Conservation (phyloP, 1,140 invertebrate species). For the Bombyx mandarina region DNA sequence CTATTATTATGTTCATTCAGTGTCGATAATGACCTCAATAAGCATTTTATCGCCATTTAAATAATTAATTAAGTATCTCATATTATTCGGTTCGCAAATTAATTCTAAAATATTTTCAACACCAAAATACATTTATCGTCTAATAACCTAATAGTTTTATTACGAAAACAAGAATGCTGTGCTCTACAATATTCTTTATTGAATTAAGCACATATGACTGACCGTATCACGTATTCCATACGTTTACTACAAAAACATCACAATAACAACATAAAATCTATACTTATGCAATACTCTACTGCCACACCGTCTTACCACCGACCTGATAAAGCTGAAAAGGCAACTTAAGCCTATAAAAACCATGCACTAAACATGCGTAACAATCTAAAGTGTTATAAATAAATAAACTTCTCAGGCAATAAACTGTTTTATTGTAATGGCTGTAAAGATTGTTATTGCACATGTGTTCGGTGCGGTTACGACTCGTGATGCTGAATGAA, state of each 20-base stretch:
- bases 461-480: constrained; percentile 53
- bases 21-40: no score
- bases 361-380: constrained; percentile 61
- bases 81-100: no score
- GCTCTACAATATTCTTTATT: no score
- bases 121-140: no score
- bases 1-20: no score
- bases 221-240: constrained; percentile 60
- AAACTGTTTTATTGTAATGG: constrained; percentile 60
- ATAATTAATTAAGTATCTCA: no score
- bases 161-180: no score
- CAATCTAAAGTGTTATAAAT: constrained; percentile 60
- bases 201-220: constrained; percentile 26
- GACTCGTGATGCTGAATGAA: constrained; percentile 59
- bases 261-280: constrained; percentile 68
- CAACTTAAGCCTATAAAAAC: constrained; percentile 69
- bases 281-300: constrained; percentile 69
- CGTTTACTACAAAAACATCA: constrained; percentile 63
- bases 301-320: constrained; percentile 59
- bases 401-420: constrained; percentile 61
- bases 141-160: no score
- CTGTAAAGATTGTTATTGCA: constrained; percentile 63
- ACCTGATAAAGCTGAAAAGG: constrained; percentile 71
- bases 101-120: no score
- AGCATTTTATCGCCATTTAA: no score